These are phyloP conservation scores for Blennius ocellaris DNA, from an alignment of 2,113 vertebrate species.

Conservation along the genomic window DNA sequence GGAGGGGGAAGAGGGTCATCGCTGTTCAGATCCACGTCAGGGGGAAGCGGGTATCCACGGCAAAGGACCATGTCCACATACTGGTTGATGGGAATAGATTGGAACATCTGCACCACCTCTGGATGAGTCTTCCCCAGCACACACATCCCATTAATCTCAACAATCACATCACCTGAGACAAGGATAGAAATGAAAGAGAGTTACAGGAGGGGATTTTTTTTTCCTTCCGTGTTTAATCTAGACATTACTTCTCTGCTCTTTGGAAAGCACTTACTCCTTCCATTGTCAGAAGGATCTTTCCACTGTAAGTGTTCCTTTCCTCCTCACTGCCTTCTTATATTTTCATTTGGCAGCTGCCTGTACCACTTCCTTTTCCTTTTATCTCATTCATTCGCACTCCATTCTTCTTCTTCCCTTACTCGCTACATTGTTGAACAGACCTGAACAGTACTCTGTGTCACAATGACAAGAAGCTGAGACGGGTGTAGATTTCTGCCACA, in stretches of 20 bases:
- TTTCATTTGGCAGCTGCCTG: constrained; percentile 45
- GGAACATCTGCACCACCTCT: constrained; percentile 99
- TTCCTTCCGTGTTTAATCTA: constrained; percentile 32
- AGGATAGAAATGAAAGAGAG: neutral
- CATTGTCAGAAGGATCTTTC: constrained; percentile 26
- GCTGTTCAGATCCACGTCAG: constrained; percentile 82
- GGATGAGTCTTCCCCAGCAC: constrained; percentile 98
- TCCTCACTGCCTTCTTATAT: constrained; percentile 41
- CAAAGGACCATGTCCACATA: constrained; percentile 96
- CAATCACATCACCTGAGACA: constrained; percentile 92
- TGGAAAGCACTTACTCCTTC: constrained; percentile 19
- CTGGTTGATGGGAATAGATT: constrained; percentile 92
- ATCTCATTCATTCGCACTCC: constrained; percentile 47
- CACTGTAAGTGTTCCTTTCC: constrained; percentile 35
- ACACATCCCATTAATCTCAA: constrained; percentile 94
- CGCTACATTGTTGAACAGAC: constrained; percentile 35
- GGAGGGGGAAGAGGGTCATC: constrained; percentile 83
- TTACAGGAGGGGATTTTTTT: neutral
- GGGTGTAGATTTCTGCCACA: constrained; percentile 46
- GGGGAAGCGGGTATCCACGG: constrained; percentile 95
- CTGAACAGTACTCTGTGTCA: constrained; percentile 36
- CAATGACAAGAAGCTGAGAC: constrained; percentile 13
- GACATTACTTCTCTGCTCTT: constrained; percentile 37
- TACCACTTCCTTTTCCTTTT: constrained; percentile 25
- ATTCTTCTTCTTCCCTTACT: constrained; percentile 34